Evolutionary conservation across 2,113 vertebrate species (phyloP), one percentile per base, ranked within the genome.

Genomic region (Notarius quadriscutis): DNA sequence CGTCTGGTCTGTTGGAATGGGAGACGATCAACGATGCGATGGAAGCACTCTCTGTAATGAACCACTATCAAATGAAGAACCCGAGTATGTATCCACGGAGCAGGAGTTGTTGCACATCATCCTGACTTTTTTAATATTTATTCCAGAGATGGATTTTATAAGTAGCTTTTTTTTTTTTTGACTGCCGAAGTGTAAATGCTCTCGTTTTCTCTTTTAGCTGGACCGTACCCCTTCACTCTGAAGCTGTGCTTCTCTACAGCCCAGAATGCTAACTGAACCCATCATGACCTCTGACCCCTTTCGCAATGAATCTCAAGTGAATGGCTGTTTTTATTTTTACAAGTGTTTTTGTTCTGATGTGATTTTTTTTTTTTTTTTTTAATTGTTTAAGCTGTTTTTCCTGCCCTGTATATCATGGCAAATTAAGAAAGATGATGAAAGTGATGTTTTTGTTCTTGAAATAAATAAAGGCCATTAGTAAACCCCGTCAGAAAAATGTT

Each of bases 41-140:
- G 93, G 97, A 98, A 90, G 97, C 96, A 0, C 91, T 98, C 55
- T 94, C 96, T 53, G 88, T 98, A 92, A 96, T 97, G 92, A 97
- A 98, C 93, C 97, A 98, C 92, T 97, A 94, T 92, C 97, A 98
- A 94, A 98, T 98, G 97, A 97, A 97, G 91, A 98, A 98, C 92
- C 97, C 97, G 41, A 98, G 97, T 98, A 91, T 94, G 97, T 95
- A 18, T 2, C 14, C 55, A 7, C 17, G 9, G 12, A 15, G 6
- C 11, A 11, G 1, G 41, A 34, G 67, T 22, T 30, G 15, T 8
- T 51, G 22, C 22, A 7, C 14, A 25, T 5, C 4, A n/a, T 63
- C 7, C 51, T 11, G 10, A 53, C 51, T 0, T 9, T 53, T 53
- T 41, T 41, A 41, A 41, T 41, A 41, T 41, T 41, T 4, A 41